Evolutionary conservation across 1,140 invertebrate genomes (phyloP).

Genomic region (Drosophila micromelanica): DNA sequence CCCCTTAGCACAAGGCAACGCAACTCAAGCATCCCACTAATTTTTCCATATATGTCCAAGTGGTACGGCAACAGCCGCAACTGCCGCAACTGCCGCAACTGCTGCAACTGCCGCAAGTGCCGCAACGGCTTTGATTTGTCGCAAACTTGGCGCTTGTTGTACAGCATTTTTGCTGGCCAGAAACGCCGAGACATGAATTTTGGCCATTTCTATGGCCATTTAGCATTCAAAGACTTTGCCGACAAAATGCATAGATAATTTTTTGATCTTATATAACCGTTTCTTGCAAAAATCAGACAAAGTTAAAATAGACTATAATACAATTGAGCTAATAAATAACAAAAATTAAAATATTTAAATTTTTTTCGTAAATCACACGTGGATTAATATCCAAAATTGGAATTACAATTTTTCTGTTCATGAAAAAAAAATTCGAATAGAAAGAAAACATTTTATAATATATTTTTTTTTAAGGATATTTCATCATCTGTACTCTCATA

Average conservation of each 20-base stretch:
- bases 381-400: too few species aligned
- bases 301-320: too few species aligned
- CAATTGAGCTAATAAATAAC: too few species aligned
- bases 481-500: too few species aligned
- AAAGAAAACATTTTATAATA: too few species aligned
- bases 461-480: too few species aligned
- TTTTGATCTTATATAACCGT: not conserved
- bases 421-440: too few species aligned
- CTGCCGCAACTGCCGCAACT: constrained; percentile 20
- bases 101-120: constrained; percentile 28
- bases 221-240: constrained; percentile 56
- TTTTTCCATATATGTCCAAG: constrained; percentile 79
- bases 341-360: too few species aligned
- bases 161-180: constrained; percentile 73
- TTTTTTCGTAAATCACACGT: too few species aligned
- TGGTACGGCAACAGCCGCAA: constrained; percentile 51
- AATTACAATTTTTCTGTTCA: too few species aligned
- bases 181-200: constrained; percentile 32
- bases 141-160: constrained; percentile 80
- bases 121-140: constrained; percentile 63
- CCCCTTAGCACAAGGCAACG: constrained; percentile 4
- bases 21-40: constrained; percentile 77
- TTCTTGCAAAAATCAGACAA: too few species aligned
- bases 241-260: constrained; percentile 39
- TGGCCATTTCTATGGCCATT: constrained; percentile 49